Conservation (phyloP, 2,888 invertebrate genomes). For the Coenonympha arcania region DNA sequence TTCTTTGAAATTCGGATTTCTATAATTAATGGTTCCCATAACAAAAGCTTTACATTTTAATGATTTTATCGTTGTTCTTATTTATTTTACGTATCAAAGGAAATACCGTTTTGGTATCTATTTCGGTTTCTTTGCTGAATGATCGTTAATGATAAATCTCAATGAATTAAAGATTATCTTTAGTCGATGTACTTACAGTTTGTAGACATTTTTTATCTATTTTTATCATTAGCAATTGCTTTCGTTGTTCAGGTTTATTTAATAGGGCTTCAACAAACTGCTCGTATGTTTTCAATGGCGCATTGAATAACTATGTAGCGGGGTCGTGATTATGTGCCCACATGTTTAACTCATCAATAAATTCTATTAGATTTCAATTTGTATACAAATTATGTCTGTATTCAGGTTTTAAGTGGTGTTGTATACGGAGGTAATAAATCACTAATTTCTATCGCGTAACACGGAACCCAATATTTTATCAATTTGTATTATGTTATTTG, state of each 20-base stretch:
- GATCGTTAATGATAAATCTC: too few species aligned
- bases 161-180: too few species aligned
- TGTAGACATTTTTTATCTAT: not conserved
- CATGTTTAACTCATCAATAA: constrained; percentile 17
- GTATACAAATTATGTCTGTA: constrained; percentile 1
- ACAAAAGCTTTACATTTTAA: too few species aligned
- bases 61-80: too few species aligned
- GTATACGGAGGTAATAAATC: not conserved
- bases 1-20: not conserved
- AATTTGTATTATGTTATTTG: too few species aligned
- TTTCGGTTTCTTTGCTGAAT: too few species aligned
- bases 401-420: not conserved
- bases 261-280: constrained; percentile 8
- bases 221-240: constrained; percentile 10
- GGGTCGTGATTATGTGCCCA: constrained; percentile 19
- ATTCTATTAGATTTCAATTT: constrained; percentile 12
- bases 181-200: too few species aligned
- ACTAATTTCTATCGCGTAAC: not conserved
- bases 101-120: too few species aligned
- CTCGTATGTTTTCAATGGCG: constrained; percentile 22
- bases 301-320: constrained; percentile 20
- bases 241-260: constrained; percentile 16
- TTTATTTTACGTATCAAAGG: too few species aligned
- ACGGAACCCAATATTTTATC: too few species aligned
- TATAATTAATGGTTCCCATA: too few species aligned